These are phyloP conservation scores for Euplexia lucipara DNA, from an alignment of 2,888 invertebrate species.

Conservation along the genomic window DNA sequence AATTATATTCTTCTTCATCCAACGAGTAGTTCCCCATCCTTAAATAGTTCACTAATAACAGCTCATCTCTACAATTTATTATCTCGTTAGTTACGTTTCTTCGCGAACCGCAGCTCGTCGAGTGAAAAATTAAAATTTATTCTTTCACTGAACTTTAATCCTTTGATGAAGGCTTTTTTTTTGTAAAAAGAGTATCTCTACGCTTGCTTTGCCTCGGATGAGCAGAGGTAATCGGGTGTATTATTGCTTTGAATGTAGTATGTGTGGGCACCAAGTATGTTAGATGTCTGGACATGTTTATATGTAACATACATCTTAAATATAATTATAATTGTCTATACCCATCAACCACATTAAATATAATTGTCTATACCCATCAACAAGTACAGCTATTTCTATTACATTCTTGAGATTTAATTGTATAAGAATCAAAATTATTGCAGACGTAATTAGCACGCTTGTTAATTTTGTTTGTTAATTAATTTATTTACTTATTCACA, in stretches of 20 bases:
- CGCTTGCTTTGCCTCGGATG: conserved; percentile 28
- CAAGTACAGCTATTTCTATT: too few species aligned
- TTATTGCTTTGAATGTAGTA: conserved; percentile 23
- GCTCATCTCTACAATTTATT: conserved; percentile 46
- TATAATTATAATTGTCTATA: too few species aligned
- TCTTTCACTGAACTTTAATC: conserved; percentile 54
- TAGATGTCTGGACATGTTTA: neutral
- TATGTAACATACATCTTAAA: neutral
- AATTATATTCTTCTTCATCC: conserved; percentile 14
- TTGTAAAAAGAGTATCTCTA: conserved; percentile 16
- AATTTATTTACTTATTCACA: too few species aligned
- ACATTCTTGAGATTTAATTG: too few species aligned
- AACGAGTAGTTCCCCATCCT: conserved; percentile 21
- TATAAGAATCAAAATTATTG: too few species aligned
- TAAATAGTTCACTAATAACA: conserved; percentile 47
- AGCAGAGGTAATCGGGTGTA: conserved; percentile 38
- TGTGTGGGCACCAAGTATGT: neutral
- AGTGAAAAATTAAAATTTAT: conserved; percentile 59
- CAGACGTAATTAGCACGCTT: too few species aligned
- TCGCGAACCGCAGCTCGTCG: conserved; percentile 34
- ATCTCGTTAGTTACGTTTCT: conserved; percentile 56
- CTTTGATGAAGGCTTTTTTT: conserved; percentile 43
- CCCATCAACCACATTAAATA: too few species aligned
- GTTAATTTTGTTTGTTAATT: too few species aligned
- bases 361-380: too few species aligned